Evolutionary conservation across 1,140 invertebrate genomes (phyloP), one percentile per base, ranked within the genome.

Genomic region (Amyelois transitella): DNA sequence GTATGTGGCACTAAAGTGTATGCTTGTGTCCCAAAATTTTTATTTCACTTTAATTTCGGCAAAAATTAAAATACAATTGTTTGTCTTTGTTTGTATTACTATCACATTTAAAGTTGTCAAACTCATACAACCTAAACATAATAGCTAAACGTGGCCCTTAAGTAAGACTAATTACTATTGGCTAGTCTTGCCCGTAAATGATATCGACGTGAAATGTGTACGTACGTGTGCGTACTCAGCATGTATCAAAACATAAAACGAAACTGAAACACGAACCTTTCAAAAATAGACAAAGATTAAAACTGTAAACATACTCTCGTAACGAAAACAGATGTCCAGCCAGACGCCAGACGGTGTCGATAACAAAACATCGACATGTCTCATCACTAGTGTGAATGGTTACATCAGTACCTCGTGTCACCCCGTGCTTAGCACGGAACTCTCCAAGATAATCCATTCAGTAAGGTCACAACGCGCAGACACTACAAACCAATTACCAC

Each of bases 391-490:
- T 78, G 77, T 82, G 79, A 79, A 82, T 80, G 79, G 51, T 78
- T 80, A 74, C 79, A 73, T 75, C 73, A 74, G 79, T 79, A 72
- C 75, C 62, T 55, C 58, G 81, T 84, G 68, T 79, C 81, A 84
- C 67, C 51, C 81, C 62, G 81, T 82, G 70, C 79, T 77, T 69
- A 79, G 81, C 75, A 84, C 81, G 78, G 73, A 77, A 72, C 74
- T 57, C 59, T 38, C 32, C 12, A 14, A 57, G 50, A 43, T 51
- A 53, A 51, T 43, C 14, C 38, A 47, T 51, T 59, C 20, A 49
- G 22, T 50, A 76, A 75, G 54, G 67, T 50, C 55, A 32, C 59
- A 78, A 71, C 12, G 21, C 62, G 32, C 45, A 6, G 28, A 28
- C 19, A 24, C 28, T 6, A 21, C 53, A 64, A 28, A 53, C 25